Evolutionary conservation across 2,888 invertebrate genomes (phyloP), one percentile per base, ranked within the genome.

Genomic region (Nephrotoma appendiculata): DNA sequence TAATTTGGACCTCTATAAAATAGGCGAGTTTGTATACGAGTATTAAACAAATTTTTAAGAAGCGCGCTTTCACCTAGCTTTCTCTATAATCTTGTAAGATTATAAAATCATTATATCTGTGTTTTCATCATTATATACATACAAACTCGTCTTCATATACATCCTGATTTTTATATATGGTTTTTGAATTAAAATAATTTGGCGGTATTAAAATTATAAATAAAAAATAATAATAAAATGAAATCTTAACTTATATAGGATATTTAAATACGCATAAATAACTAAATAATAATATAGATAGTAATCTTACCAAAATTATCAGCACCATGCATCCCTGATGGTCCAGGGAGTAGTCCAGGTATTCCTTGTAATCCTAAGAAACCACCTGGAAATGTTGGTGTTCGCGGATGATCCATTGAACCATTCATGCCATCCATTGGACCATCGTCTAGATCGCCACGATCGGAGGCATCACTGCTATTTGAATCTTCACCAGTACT

Each of bases 401-500:
- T 93, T 90, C 95, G 93, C 89, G 93, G 93, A 90, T 93, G 93
- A 91, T 95, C 95, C 89, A 95, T 92, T 41, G 93, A 92, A 88
- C 93, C 93, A 90, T 95, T 95, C 89, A 94, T 93, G 91, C 93
- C 94, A 88, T 94, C 94, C 91, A 94, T 92, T 89, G 94, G 94
- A 86, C 91, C 91, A 87, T 94, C 94, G 88, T 94, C 93, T 89
- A 95, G 94, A 91, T 94, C 95, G 86, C 92, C 92, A 88, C 93
- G 92, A 89, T 94, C 94, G 89, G 96, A 96, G 88, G 95, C 96
- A 90, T 96, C 97, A 89, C 96, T 96, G 88, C 96, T 96, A 90
- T 95, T 95, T 88, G 96, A 96, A 89, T 97, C 96, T 90, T 97
- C 97, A 85, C 96, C 96, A 83, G 96, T 94, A 88, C 95, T 95